Evolutionary conservation across 2,113 vertebrate species (phyloP).

Genomic region (Gobiocypris rarus): DNA sequence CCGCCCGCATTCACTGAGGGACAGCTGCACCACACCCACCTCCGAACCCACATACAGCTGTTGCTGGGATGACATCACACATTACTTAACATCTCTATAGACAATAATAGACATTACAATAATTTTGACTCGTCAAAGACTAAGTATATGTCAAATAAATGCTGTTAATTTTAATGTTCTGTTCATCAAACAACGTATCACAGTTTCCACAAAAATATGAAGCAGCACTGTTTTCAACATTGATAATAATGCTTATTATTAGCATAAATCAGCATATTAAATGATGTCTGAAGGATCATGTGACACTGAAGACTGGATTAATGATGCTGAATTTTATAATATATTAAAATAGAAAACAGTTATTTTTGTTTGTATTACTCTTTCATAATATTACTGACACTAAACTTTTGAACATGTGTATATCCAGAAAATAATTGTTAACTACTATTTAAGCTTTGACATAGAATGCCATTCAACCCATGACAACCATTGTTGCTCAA

Average conservation of each 20-base stretch:
- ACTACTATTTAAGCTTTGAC: not conserved
- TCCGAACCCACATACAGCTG: conserved; percentile 77
- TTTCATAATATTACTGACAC: too few relatives aligned
- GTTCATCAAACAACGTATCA: too few relatives aligned
- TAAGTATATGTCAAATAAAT: too few relatives aligned
- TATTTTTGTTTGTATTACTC: not conserved
- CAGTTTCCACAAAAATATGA: too few relatives aligned
- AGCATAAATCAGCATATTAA: not conserved
- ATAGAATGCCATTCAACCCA: not conserved
- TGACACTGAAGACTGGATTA: not conserved
- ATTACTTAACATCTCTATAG: not conserved
- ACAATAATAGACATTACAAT: not conserved
- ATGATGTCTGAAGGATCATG: not conserved
- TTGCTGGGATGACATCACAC: conserved; percentile 57
- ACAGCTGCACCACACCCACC: conserved; percentile 73
- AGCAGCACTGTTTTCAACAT: not conserved
- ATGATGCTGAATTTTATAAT: not conserved
- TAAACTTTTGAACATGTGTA: not conserved
- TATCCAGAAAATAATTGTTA: not conserved
- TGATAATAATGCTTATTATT: not conserved
- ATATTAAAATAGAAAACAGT: not conserved
- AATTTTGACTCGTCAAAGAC: not conserved
- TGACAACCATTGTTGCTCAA: not conserved
- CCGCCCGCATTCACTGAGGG: conserved; percentile 69
- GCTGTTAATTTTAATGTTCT: too few relatives aligned